Conservation (phyloP, 2,888 invertebrate genomes). For the Tipula confusa region DNA sequence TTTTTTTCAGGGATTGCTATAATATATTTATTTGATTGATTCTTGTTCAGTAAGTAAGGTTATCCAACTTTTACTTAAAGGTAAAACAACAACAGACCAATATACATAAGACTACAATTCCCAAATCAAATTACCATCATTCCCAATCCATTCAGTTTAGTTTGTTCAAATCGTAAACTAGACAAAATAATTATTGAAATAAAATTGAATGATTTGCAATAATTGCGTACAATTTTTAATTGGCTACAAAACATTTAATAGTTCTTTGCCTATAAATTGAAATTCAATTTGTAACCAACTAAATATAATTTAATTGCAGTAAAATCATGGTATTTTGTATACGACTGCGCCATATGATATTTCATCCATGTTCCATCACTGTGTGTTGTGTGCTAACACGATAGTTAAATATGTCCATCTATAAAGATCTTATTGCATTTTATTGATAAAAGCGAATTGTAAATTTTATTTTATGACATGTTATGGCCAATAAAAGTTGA, state of each 20-base stretch:
- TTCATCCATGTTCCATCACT: background rate
- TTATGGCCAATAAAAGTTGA: background rate
- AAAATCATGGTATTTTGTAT: background rate
- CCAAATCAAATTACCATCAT: too few relatives aligned
- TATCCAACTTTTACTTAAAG: too few relatives aligned
- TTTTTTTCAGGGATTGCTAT: too few relatives aligned
- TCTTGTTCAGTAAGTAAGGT: too few relatives aligned
- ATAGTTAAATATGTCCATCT: background rate
- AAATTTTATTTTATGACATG: background rate
- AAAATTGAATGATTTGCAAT: background rate
- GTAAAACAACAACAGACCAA: too few relatives aligned
- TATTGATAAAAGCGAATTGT: background rate
- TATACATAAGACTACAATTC: too few relatives aligned
- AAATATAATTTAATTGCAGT: background rate
- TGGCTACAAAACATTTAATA: background rate
- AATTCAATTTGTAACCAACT: background rate
- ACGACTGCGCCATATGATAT: background rate
- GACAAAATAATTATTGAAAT: background rate
- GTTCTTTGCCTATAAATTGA: background rate
- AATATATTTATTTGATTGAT: too few relatives aligned
- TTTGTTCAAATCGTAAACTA: background rate
- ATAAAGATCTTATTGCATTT: background rate
- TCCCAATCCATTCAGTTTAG: too few relatives aligned
- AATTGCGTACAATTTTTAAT: background rate
- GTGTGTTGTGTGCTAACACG: background rate